Base-by-base conservation (phyloP, 92 coral and sea anemone genomes). In the Epizoanthus scotinus region DNA sequence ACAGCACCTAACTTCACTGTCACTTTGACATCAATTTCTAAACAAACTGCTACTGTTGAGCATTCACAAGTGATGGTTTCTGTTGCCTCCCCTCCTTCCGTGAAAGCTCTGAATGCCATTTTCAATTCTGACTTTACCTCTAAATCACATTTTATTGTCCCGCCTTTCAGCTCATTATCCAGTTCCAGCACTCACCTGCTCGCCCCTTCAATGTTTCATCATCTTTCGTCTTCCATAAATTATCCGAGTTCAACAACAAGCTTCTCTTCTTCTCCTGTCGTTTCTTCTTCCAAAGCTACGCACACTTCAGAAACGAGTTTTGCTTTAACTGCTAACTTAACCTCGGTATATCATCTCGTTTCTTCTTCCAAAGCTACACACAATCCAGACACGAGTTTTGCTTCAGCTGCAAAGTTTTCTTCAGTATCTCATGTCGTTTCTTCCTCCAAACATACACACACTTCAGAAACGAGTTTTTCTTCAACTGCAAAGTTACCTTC, bases 271-370 rank as follows among this genome's bases (percentile, higher is more conserved):
- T 47, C 52, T 9, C 0, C 52, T 10, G 12, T 52, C 29, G 63
- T 57, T 7, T 59, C 63, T 75, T 67, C 81, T 24, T 59, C 67
- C 8, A 75, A 21, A 18, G 55, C 54, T 75, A 20, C 25, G 3
- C 29, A 75, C 42, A 58, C 26, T 38, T 57, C 63, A 13, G 65
- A 58, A 18, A 40, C 63, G 31, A 63, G 8, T 6, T 44, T 44
- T 36, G 42, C 42, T 36, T 36, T 7, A 36, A 36, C 42, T 36
- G 6, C 42, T 36, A 36, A 4, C 5, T 7, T 36, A 36, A 4
- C 42, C 6, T 36, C 6, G 6, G 6, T 7, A 36, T 36, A 4
- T 36, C 42, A 36, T 36, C 5, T 36, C 42, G 42, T 7, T 7
- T 36, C 42, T 36, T 36, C 42, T 36, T 36, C 42, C 42, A 36